phyloP scores from a whole-genome alignment of 2,888 invertebrate species.

The Brachyptera risi region DNA sequence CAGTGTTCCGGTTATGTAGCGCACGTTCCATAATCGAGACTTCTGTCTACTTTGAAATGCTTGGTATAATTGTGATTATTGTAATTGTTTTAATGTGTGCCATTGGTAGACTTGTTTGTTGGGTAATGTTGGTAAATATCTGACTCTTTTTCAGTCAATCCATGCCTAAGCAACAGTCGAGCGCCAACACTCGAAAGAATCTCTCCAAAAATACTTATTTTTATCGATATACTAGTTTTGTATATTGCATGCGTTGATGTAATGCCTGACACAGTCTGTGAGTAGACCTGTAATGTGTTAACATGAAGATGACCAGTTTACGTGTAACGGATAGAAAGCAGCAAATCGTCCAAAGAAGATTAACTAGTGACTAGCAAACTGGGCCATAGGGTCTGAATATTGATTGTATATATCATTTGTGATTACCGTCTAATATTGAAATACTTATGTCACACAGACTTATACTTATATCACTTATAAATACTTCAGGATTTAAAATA shows the following conservation, averaged over 20 bases:
- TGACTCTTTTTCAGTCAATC: conserved; percentile 39
- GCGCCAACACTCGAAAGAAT: conserved; percentile 14
- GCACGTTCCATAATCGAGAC: not conserved
- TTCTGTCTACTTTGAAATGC: not conserved
- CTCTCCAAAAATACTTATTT: conserved; percentile 22
- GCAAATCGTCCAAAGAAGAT: too few relatives aligned
- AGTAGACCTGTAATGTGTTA: too few relatives aligned
- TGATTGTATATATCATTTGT: too few relatives aligned
- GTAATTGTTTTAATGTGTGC: not conserved
- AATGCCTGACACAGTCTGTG: not conserved
- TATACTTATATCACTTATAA: too few relatives aligned
- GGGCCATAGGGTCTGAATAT: too few relatives aligned
- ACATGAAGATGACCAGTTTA: too few relatives aligned
- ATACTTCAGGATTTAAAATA: too few relatives aligned
- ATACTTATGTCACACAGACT: too few relatives aligned
- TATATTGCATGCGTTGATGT: conserved; percentile 20
- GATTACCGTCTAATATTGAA: too few relatives aligned
- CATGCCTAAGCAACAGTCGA: conserved; percentile 37
- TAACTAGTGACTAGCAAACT: too few relatives aligned
- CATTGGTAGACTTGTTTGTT: conserved; percentile 4
- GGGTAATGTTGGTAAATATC: conserved; percentile 7
- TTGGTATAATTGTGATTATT: conserved; percentile 9
- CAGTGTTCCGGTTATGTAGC: too few relatives aligned
- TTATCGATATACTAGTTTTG: conserved; percentile 23
- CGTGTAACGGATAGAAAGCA: too few relatives aligned